phyloP scores from a whole-genome alignment of 2,888 invertebrate genomes.

The Sympetrum striolatum region DNA sequence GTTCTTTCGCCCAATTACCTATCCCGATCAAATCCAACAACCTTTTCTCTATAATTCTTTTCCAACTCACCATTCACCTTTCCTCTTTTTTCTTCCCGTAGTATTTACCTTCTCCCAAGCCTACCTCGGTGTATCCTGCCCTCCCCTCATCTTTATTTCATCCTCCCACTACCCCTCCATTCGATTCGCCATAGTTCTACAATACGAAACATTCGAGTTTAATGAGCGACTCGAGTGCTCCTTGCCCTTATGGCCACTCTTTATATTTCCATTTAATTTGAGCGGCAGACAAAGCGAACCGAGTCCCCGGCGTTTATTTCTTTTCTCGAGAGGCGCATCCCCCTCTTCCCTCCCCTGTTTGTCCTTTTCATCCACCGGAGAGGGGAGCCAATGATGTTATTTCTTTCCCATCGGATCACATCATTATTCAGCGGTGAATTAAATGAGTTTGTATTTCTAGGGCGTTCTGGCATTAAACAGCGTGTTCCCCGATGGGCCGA shows the following conservation, averaged over 20 bases:
- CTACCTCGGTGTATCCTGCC: not conserved
- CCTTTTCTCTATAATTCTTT: too few relatives aligned
- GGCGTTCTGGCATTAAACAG: too few relatives aligned
- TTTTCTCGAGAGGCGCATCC: not conserved
- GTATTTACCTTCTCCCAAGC: not conserved
- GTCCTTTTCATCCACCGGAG: not conserved
- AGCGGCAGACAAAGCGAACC: not conserved
- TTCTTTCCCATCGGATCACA: not conserved
- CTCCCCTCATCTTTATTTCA: not conserved
- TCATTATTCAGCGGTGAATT: not conserved
- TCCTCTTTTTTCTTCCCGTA: not conserved
- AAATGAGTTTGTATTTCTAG: too few relatives aligned
- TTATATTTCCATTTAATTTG: slow-evolving; percentile 15
- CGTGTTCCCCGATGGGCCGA: too few relatives aligned
- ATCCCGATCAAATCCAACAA: too few relatives aligned
- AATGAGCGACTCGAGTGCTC: not conserved
- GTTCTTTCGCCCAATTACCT: too few relatives aligned
- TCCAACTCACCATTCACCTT: not conserved
- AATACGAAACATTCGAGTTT: slow-evolving; percentile 14
- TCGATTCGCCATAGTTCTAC: not conserved
- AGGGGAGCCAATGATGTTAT: not conserved
- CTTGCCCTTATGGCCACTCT: not conserved
- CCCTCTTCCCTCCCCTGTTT: not conserved
- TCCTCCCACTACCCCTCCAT: not conserved
- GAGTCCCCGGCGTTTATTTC: not conserved